These are phyloP conservation scores for Agonopterix arenella DNA, from an alignment of 2,888 invertebrate genomes.

Conservation along the genomic window DNA sequence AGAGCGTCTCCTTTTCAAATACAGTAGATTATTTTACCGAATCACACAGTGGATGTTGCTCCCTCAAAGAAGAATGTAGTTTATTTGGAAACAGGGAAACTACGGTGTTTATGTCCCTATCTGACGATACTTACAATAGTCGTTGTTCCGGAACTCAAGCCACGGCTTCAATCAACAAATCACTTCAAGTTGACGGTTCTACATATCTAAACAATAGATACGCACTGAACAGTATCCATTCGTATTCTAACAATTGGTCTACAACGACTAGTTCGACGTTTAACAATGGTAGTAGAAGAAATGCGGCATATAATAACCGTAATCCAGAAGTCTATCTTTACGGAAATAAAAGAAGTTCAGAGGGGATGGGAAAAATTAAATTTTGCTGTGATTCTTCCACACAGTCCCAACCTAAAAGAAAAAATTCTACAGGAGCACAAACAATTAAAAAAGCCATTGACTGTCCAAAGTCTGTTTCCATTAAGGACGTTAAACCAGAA, in stretches of 20 bases:
- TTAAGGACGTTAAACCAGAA: slow-evolving; percentile 26
- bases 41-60: slow-evolving; percentile 12
- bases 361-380: slow-evolving; percentile 46
- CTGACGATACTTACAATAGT: slow-evolving; percentile 27
- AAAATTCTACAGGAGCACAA: slow-evolving; percentile 25
- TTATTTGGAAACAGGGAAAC: slow-evolving; percentile 38
- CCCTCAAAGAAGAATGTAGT: slow-evolving; percentile 9
- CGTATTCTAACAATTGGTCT: slow-evolving; percentile 20
- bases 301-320: not conserved
- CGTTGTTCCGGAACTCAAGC: slow-evolving; percentile 55
- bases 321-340: slow-evolving; percentile 48
- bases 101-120: slow-evolving; percentile 50
- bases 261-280: slow-evolving; percentile 6
- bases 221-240: slow-evolving; percentile 1
- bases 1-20: slow-evolving; percentile 29
- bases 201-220: not conserved
- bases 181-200: slow-evolving; percentile 41
- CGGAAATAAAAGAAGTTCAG: slow-evolving; percentile 37
- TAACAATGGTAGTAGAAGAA: not conserved
- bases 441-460: slow-evolving; percentile 17
- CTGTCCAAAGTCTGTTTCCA: slow-evolving; percentile 34
- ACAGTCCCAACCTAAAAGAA: slow-evolving; percentile 8
- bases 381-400: no score
- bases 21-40: slow-evolving; percentile 21
- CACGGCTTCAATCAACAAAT: slow-evolving; percentile 65